Conservation (phyloP, 2,113 vertebrate species). For the Fulmarus glacialis region DNA sequence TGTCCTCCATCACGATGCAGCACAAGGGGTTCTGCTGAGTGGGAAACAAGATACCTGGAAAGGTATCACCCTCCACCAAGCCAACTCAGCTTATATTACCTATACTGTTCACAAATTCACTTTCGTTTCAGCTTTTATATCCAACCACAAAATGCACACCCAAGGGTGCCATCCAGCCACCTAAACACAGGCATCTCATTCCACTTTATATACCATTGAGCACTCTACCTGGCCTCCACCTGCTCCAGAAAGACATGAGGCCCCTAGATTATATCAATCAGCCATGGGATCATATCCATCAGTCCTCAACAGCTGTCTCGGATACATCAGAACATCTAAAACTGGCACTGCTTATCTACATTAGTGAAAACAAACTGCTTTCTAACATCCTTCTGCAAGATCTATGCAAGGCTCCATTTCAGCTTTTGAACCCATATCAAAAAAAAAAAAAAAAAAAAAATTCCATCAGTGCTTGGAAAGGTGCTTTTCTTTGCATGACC, state of each 20-base stretch:
- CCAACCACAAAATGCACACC: background rate
- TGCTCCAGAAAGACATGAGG: background rate
- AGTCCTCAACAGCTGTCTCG: background rate
- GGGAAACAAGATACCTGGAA: background rate
- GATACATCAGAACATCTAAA: background rate
- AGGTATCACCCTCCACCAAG: background rate
- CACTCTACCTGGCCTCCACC: background rate
- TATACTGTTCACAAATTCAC: background rate
- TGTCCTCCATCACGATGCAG: background rate
- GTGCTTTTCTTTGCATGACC: background rate
- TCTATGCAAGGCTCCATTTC: background rate
- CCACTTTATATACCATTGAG: background rate
- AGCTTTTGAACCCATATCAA: background rate
- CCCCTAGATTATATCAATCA: no score
- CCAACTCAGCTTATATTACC: background rate
- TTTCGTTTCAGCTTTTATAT: background rate
- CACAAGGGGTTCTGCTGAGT: background rate
- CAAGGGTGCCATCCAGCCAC: background rate
- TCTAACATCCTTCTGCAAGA: background rate
- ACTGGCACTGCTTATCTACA: fast-evolving
- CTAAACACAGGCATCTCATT: background rate
- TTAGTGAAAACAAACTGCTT: background rate
- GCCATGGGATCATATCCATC: background rate
- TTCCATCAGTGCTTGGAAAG: background rate
- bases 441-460: background rate